Percentiles rank a stretch among this genome's conserved stretches.
Conservation (phyloP, 2,888 invertebrate genomes). For the Dioctria rufipes region DNA sequence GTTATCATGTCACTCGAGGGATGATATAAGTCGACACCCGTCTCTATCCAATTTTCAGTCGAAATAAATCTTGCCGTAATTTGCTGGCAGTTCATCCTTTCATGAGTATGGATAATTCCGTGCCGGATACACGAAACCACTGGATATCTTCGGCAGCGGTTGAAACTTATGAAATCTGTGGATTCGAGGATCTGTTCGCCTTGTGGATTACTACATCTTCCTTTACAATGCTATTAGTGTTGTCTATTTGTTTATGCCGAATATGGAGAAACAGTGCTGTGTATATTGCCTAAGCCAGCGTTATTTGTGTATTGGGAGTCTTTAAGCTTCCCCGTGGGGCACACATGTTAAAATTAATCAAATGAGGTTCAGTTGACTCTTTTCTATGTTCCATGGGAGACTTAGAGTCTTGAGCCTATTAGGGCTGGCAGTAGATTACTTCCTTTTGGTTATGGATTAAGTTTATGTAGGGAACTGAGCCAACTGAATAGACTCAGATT, state of each 20-base stretch:
- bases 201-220: not conserved
- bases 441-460: constrained; percentile 25
- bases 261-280: not conserved
- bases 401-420: not conserved
- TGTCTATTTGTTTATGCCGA: not conserved
- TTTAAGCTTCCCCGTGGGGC: constrained; percentile 9
- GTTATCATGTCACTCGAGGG: constrained; percentile 10
- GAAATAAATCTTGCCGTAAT: constrained; percentile 5
- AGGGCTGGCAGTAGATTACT: constrained; percentile 25
- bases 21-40: constrained; percentile 37
- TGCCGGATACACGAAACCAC: not conserved
- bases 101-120: not conserved
- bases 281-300: not conserved
- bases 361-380: not conserved
- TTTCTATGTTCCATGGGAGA: not conserved
- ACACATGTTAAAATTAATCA: constrained; percentile 42
- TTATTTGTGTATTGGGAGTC: not conserved
- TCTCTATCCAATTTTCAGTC: not conserved
- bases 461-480: not conserved
- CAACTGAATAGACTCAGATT: constrained; percentile 7
- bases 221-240: not conserved
- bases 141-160: not conserved
- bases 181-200: not conserved
- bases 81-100: not conserved
- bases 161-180: not conserved